Evolutionary conservation across 1,140 invertebrate species (phyloP), one percentile per base, ranked within the genome.

Genomic region (Drosophila pectinifera): DNA sequence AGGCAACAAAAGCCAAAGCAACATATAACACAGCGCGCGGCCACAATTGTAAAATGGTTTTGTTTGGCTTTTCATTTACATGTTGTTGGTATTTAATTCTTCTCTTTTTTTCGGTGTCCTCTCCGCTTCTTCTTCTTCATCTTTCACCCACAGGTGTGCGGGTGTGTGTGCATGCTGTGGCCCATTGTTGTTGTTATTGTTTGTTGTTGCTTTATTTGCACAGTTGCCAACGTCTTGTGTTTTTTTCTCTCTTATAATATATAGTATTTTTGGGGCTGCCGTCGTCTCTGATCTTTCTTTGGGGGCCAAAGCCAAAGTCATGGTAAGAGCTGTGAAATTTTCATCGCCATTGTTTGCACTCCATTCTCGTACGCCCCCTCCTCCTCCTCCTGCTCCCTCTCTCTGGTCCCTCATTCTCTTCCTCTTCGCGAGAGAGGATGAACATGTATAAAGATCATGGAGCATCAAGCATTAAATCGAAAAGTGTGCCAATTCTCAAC

Each of bases 31-130:
- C 38, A 70, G 55, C 38, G 49, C 65, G 55, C 77, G 58, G 64
- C 64, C 61, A 68, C 64, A 68, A 86, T 86, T 86, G 82, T 80
- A 79, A 74, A 79, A 73, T 77, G 75, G 48, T 78, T 82, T 82
- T 85, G 77, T 84, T 83, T 84, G 72, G 73, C 38, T 85, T 85
- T 85, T 85, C 73, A 85, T 85, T 85, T 85, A 85, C 78, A 85
- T 84, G 78, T 68, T 58, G 48, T 65, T 59, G 38, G 28, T 78
- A 20, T 78, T 74, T 57, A 68, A 57, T 56, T 36, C 31, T 42
- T 49, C 26, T 14, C 14, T 45, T 16, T 49, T 55, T 68, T 45
- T 62, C 14, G 18, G 28, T 43, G 51, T 39, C 51, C 51, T 18
- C 43, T 58, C 46, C 18, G 45, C 56, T 51, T 51, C 26, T 63